Base-by-base conservation (phyloP, 2,888 invertebrate genomes). In the Campaea margaritaria region DNA sequence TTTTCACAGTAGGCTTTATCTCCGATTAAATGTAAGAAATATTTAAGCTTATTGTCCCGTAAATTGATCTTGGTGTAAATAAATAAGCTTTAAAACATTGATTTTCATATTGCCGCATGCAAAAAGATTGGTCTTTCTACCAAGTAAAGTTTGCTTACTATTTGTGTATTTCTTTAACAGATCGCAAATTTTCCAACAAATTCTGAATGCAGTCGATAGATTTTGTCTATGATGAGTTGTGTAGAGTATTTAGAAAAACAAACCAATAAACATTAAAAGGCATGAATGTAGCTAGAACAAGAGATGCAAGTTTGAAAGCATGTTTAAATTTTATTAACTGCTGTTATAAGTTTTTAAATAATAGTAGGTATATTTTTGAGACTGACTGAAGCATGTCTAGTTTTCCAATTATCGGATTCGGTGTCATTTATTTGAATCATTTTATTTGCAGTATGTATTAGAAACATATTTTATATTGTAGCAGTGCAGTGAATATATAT, bases 321-420 rank as follows among this genome's bases (percentile, higher is more conserved):
- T 84, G 81, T 14, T 49, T 64, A 1, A 38, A 2, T 65, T 67
- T 21, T 70, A 71, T 55, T 64, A 63, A 53, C 43, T 58, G 47
- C 28, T 28, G 46, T 38, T 65, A 42, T 7, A 57, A 41, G 54
- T 21, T 36, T 11, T 50, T 47, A 48, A 53, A 21, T 58, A 50
- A 64, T n/a, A 48, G 49, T 58, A 51, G 62, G 43, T 60, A 31
- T 47, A 38, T 34, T 56, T 55, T 51, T n/a, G 27, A 68, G 85
- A 85, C 88, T 87, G 88, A 88, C 88, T 86, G 85, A 83, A 85
- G 88, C 89, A 88, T 88, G 82, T 75, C 75, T 70, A 73, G 61
- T 72, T 74, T 59, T 62, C 65, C 72, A 75, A 73, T 73, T 73
- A 73, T 79, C 61, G 65, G 56, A 65, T 70, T 69, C 67, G 57